Percentiles rank a stretch among this genome's conserved stretches.
Conservation (phyloP, 2,888 invertebrate species). For the Myopa tessellatipennis region DNA sequence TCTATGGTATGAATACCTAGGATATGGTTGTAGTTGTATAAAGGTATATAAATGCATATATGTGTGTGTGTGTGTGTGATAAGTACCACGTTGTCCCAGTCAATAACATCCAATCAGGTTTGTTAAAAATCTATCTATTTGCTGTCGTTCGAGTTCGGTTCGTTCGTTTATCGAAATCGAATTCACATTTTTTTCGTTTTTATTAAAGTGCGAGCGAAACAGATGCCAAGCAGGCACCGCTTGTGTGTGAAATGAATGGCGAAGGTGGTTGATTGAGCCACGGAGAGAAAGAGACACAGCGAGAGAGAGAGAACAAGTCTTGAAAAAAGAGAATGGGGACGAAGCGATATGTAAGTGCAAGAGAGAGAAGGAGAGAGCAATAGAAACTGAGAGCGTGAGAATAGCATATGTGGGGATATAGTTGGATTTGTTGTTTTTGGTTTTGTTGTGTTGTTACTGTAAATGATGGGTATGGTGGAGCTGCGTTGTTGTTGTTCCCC, state of each 20-base stretch:
- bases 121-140: slow-evolving; percentile 68
- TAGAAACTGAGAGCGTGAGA: neutral
- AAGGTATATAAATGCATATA: slow-evolving; percentile 21
- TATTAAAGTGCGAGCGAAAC: slow-evolving; percentile 7
- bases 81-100: slow-evolving; percentile 56
- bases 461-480: neutral
- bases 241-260: neutral
- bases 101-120: slow-evolving; percentile 69
- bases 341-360: neutral
- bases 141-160: slow-evolving; percentile 45
- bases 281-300: neutral
- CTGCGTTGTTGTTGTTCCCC: slow-evolving; percentile 13
- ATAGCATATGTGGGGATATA: neutral
- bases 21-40: neutral
- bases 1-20: neutral
- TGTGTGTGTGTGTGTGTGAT: slow-evolving; percentile 35
- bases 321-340: neutral
- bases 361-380: neutral
- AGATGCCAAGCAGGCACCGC: neutral
- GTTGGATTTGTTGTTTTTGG: neutral
- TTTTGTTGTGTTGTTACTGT: neutral
- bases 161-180: slow-evolving; percentile 41
- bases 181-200: slow-evolving; percentile 28
- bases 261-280: no score
- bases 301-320: slow-evolving; percentile 4